A percentile compares a stretch with the other conserved stretches of the same genome.
Evolutionary conservation across 2,113 vertebrate genomes (phyloP).

Genomic region (Notarius quadriscutis): DNA sequence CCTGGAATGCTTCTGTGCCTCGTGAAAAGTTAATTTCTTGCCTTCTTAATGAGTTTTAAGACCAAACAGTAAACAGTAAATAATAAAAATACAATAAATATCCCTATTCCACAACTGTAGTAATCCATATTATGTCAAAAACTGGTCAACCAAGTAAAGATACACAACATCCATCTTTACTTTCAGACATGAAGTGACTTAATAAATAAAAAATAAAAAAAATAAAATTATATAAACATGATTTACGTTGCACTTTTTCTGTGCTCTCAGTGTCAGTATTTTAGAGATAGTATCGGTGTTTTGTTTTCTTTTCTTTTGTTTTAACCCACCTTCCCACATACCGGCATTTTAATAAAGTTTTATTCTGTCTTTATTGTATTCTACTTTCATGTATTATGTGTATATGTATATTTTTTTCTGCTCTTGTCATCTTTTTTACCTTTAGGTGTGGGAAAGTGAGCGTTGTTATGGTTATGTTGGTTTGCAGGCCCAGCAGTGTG

Average conservation of each 20-base stretch:
- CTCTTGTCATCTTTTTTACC: conserved; percentile 53
- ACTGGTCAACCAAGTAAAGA: no score
- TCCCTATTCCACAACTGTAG: no score
- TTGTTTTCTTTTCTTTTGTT: background rate
- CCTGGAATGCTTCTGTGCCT: no score
- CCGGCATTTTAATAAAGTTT: conserved; percentile 4
- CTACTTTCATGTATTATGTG: background rate
- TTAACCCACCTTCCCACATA: background rate
- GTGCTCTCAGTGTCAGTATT: background rate
- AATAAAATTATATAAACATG: background rate
- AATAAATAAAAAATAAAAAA: no score
- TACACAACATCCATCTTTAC: no score
- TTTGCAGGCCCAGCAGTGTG: conserved; percentile 12
- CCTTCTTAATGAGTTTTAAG: no score
- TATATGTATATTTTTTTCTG: conserved; percentile 41
- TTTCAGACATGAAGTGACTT: no score
- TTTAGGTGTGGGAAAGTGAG: conserved; percentile 27
- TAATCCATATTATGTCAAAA: no score
- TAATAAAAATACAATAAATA: no score
- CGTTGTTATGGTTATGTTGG: conserved; percentile 30
- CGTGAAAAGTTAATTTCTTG: no score
- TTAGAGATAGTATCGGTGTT: background rate
- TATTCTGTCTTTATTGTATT: conserved; percentile 15
- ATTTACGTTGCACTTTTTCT: background rate
- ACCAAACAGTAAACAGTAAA: no score